Evolutionary conservation across 1,140 invertebrate genomes (phyloP).

Genomic region (Paraescarpia echinospica): DNA sequence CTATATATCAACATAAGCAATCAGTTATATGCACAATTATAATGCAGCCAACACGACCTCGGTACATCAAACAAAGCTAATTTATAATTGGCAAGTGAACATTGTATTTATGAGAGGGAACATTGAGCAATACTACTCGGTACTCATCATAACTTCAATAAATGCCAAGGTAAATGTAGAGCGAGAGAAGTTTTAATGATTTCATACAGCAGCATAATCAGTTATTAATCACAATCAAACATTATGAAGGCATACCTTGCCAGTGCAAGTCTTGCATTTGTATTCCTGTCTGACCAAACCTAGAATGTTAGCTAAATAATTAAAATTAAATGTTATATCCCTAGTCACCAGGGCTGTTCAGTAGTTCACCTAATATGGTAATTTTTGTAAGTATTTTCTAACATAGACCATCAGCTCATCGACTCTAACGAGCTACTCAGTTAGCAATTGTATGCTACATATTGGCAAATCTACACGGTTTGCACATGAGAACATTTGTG

Average conservation of each 20-base stretch:
- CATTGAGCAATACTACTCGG: too few relatives aligned
- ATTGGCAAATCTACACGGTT: too few relatives aligned
- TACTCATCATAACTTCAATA: too few relatives aligned
- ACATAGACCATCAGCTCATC: neutral
- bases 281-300: neutral
- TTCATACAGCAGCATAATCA: neutral
- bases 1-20: too few relatives aligned
- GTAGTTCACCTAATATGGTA: neutral
- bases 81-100: too few relatives aligned
- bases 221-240: neutral
- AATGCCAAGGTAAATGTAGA: neutral
- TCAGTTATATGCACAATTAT: too few relatives aligned
- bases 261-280: neutral
- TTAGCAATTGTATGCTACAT: too few relatives aligned
- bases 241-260: neutral
- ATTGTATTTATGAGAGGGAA: too few relatives aligned
- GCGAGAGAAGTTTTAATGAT: neutral
- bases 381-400: neutral
- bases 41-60: too few relatives aligned
- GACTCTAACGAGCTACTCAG: too few relatives aligned
- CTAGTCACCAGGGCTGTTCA: neutral
- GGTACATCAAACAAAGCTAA: too few relatives aligned
- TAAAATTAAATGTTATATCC: neutral
- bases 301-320: neutral
- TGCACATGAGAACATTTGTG: neutral